These are phyloP conservation scores for Pygathrix nemaeus DNA, from an alignment of 2,113 vertebrate species.

Conservation along the genomic window DNA sequence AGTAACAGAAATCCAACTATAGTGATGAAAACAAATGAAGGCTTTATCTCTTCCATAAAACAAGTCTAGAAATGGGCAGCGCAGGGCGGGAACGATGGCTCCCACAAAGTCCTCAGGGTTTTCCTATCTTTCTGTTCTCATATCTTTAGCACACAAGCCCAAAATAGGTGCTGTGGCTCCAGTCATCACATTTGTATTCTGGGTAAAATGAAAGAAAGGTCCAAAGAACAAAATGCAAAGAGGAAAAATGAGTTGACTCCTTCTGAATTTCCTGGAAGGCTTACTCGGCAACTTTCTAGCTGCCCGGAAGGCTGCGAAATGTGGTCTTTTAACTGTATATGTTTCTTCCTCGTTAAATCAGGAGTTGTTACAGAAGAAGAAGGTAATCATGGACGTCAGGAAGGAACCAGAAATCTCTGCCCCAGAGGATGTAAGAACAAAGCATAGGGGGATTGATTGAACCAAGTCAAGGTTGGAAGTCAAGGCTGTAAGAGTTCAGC, in stretches of 20 bases:
- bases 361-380: not conserved
- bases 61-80: not conserved
- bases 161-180: not conserved
- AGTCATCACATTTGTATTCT: not conserved
- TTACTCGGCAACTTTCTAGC: not conserved
- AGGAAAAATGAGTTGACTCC: not conserved
- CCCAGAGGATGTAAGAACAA: not conserved
- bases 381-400: not conserved
- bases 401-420: not conserved
- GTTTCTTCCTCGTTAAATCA: not conserved
- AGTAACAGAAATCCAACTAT: not conserved
- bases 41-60: not conserved
- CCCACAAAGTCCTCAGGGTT: not conserved
- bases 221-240: not conserved
- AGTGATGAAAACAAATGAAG: not conserved
- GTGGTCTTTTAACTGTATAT: not conserved
- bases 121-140: not conserved
- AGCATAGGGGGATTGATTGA: not conserved
- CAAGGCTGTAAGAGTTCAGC: not conserved
- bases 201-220: not conserved
- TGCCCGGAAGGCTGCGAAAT: not conserved
- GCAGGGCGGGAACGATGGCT: not conserved
- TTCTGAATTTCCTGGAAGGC: not conserved
- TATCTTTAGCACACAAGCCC: not conserved
- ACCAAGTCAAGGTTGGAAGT: not conserved